Percentiles rank a stretch among this genome's conserved stretches.
phyloP scores from a whole-genome alignment of 2,888 invertebrate species.

The Griposia aprilina region DNA sequence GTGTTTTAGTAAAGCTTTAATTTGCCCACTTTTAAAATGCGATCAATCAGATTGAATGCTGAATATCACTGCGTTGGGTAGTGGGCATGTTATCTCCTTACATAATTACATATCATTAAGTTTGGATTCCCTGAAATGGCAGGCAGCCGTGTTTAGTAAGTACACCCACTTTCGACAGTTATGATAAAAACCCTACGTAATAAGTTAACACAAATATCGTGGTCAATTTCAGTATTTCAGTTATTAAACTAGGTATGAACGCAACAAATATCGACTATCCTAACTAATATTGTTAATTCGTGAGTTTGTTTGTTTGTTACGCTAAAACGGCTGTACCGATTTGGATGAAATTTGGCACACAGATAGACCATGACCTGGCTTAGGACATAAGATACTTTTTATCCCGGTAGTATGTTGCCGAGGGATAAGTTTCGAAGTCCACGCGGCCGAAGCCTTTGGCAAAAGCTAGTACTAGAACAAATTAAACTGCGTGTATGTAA shows the following conservation, averaged over 20 bases:
- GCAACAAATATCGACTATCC: not conserved
- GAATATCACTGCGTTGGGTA: slow-evolving; percentile 68
- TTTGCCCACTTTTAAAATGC: slow-evolving; percentile 72
- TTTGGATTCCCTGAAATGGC: not conserved
- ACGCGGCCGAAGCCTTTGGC: too few species aligned
- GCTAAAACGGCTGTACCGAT: too few species aligned
- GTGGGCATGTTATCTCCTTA: slow-evolving; percentile 7
- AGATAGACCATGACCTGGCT: too few species aligned
- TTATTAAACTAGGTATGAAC: not conserved
- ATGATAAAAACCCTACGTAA: not conserved
- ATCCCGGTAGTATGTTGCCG: too few species aligned
- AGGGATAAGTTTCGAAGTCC: too few species aligned
- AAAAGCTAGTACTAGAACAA: too few species aligned
- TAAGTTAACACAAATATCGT: not conserved
- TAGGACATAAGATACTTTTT: too few species aligned
- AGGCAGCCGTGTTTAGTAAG: not conserved
- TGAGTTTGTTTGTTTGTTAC: too few species aligned
- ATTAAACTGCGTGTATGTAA: too few species aligned
- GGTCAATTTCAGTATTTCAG: not conserved
- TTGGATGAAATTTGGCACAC: too few species aligned
- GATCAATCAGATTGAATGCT: slow-evolving; percentile 46
- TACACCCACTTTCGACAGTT: not conserved
- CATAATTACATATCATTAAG: not conserved
- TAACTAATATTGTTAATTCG: too few species aligned
- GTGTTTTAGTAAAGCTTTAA: slow-evolving; percentile 77